These are phyloP conservation scores for Parnassius glacialis DNA, from an alignment of 2,888 invertebrate species.

Conservation along the genomic window DNA sequence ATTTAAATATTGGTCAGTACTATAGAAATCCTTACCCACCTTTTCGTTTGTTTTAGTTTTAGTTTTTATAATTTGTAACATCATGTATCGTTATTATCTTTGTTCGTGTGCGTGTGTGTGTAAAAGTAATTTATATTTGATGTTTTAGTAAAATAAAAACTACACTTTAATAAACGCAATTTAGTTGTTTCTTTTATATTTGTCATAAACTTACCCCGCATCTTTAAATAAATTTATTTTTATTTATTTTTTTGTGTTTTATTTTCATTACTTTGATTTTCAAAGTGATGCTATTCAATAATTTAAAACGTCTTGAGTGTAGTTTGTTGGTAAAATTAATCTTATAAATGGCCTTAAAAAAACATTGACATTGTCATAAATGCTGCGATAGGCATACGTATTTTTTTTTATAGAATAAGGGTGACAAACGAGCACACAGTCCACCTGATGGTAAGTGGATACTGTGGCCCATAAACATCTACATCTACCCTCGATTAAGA, in stretches of 20 bases:
- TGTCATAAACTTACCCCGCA: background rate
- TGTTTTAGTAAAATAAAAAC: conserved; percentile 18
- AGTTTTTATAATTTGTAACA: background rate
- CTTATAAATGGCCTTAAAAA: no score
- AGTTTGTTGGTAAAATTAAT: no score
- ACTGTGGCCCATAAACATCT: no score
- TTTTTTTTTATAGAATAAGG: no score
- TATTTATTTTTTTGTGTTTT: background rate
- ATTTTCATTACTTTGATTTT: background rate
- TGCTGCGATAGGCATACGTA: no score
- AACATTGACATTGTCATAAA: no score
- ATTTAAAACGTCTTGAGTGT: background rate
- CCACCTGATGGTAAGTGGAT: no score
- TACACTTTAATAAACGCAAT: conserved; percentile 10
- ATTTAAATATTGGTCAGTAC: conserved; percentile 5
- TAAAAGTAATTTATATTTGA: conserved; percentile 15
- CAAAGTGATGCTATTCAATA: background rate
- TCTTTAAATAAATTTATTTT: background rate
- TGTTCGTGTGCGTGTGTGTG: conserved; percentile 9
- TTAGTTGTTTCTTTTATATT: background rate
- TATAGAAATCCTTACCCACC: conserved; percentile 12
- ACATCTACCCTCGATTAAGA: no score
- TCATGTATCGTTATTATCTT: background rate
- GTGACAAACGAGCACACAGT: no score
- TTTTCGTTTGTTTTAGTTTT: background rate